Conservation (phyloP, 2,113 vertebrate species). For the Myrmecobius fasciatus region DNA sequence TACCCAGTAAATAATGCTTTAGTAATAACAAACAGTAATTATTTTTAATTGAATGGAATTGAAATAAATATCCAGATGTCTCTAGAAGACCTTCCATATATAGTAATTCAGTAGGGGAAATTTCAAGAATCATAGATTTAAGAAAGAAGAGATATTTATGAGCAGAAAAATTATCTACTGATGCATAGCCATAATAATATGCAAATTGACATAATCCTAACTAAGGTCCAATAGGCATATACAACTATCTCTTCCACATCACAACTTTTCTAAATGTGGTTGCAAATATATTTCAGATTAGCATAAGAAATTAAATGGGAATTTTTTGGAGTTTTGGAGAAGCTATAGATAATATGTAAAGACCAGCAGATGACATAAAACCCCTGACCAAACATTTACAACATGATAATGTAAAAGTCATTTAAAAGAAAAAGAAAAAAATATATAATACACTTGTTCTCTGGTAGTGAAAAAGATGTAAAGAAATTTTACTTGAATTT, state of each 20-base stretch:
- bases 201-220: background rate
- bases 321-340: no score
- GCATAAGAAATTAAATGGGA: no score
- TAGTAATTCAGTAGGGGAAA: background rate
- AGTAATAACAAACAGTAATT: background rate
- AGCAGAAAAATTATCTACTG: background rate
- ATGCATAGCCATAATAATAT: background rate
- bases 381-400: background rate
- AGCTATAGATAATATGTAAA: no score
- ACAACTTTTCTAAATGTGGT: no score
- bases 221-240: background rate
- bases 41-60: background rate
- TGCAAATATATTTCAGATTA: no score
- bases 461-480: background rate
- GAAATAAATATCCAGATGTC: background rate
- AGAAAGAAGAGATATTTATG: background rate
- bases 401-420: background rate
- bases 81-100: background rate
- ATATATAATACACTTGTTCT: background rate
- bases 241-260: background rate
- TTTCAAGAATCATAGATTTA: background rate
- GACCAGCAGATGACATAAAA: no score
- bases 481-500: background rate
- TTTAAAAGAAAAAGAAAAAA: background rate
- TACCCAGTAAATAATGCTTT: background rate